These are phyloP conservation scores for Rhodophaea formosa DNA, from an alignment of 2,888 invertebrate species.

Conservation along the genomic window DNA sequence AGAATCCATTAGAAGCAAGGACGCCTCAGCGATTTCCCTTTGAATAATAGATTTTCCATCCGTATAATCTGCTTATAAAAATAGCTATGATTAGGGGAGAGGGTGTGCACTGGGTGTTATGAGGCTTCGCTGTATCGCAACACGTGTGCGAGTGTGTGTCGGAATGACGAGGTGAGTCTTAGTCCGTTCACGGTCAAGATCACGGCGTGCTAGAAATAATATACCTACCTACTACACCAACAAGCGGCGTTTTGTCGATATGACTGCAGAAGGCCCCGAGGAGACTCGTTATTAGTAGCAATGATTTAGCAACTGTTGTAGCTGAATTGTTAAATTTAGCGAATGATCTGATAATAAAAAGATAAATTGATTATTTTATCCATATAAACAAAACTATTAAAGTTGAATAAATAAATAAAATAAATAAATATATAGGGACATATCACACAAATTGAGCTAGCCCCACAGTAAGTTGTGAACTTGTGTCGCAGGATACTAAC, in stretches of 20 bases:
- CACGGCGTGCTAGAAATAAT: constrained; percentile 47
- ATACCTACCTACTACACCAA: constrained; percentile 11
- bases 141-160: constrained; percentile 47
- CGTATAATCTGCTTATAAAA: constrained; percentile 50
- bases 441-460: no score
- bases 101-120: constrained; percentile 39
- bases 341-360: neutral
- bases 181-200: constrained; percentile 66
- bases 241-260: neutral
- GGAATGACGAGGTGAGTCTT: constrained; percentile 35
- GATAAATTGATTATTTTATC: no score
- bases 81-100: constrained; percentile 33
- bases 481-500: no score
- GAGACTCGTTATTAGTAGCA: neutral
- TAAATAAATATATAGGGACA: no score
- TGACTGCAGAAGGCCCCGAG: neutral
- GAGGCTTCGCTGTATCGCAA: constrained; percentile 56
- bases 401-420: no score
- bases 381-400: no score
- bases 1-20: constrained; percentile 35
- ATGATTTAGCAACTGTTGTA: neutral
- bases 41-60: constrained; percentile 39
- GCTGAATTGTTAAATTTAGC: neutral
- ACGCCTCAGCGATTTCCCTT: constrained; percentile 23
- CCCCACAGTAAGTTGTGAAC: no score